Evolutionary conservation across 2,113 vertebrate genomes (phyloP), one percentile per base, ranked within the genome.

Genomic region (Leucopternis melanops): DNA sequence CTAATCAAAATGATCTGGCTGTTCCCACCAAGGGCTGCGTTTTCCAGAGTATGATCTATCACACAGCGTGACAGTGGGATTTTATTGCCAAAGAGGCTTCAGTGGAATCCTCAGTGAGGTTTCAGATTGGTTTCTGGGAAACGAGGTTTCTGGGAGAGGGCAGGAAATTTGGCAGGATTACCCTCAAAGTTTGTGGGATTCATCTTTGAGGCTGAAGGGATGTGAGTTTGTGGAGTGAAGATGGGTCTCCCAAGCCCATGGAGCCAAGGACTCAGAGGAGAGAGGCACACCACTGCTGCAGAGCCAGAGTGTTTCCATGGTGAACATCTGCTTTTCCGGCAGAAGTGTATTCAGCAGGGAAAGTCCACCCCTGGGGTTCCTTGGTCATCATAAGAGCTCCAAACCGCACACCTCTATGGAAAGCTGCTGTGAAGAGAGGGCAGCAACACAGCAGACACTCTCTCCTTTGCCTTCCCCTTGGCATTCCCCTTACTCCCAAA

Each of bases 31-130:
- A 80, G 66, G 44, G 36, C 58, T 83, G 27, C 2, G 0, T 83
- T 89, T 94, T 86, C 57, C 61, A 88, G 44, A 86, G 47, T 16
- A 17, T 23, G 40, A 73, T 89, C 79, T 70, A 42, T 81, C 80
- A 34, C 26, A 7, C 10, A 16, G 36, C 0, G 0, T 40, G 38
- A 75, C 80, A 90, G 52, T 29, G 34, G 52, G 36, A 38, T 81
- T 80, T 84, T 84, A 81, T 87, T 89, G 88, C 82, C 83, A 75
- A 90, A 93, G 47, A 65, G 49, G 55, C 52, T 42, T 92, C 70
- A 75, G 49, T 65, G 70, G 67, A 94, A 80, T 91, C 44, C 31
- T 91, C 47, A 63, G 31, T 54, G 49, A 84, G 11, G n/a, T 69
- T 94, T 84, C 94, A 69, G 31, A 54, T 45, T 61, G 19, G 16